These are phyloP conservation scores for Sesia apiformis DNA, from an alignment of 2,888 invertebrate genomes.

Conservation along the genomic window DNA sequence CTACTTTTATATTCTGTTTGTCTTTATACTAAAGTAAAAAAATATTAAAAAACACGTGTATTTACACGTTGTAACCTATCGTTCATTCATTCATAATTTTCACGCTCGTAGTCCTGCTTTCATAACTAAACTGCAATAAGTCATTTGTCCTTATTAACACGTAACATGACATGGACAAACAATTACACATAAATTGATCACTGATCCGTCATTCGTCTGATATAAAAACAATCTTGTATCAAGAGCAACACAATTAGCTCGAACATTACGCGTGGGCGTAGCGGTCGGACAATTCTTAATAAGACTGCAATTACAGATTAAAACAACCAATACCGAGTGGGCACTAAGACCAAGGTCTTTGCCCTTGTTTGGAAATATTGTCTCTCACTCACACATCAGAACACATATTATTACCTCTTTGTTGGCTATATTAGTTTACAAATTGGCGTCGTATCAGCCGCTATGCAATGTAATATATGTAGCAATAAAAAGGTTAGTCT, in stretches of 20 bases:
- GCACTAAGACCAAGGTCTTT: constrained; percentile 61
- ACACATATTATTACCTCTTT: constrained; percentile 34
- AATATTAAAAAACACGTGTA: no score
- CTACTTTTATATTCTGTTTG: no score
- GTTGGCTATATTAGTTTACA: constrained; percentile 11
- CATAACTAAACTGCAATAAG: no score
- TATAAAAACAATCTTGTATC: neutral
- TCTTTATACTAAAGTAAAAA: no score
- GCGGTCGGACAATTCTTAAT: constrained; percentile 49
- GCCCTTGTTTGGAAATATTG: constrained; percentile 57
- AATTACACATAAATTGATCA: neutral
- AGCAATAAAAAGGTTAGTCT: no score
- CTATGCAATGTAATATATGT: neutral
- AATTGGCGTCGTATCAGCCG: neutral
- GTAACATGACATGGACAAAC: neutral
- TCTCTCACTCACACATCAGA: constrained; percentile 29
- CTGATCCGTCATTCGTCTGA: neutral
- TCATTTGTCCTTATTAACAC: neutral
- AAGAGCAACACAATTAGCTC: constrained; percentile 8
- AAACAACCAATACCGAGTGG: constrained; percentile 62
- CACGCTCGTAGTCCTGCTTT: no score
- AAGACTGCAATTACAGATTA: constrained; percentile 64
- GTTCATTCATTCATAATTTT: no score
- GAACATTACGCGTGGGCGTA: constrained; percentile 39
- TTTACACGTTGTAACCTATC: no score